phyloP scores from a whole-genome alignment of 1,140 invertebrate genomes.

The Drosophila repleta region DNA sequence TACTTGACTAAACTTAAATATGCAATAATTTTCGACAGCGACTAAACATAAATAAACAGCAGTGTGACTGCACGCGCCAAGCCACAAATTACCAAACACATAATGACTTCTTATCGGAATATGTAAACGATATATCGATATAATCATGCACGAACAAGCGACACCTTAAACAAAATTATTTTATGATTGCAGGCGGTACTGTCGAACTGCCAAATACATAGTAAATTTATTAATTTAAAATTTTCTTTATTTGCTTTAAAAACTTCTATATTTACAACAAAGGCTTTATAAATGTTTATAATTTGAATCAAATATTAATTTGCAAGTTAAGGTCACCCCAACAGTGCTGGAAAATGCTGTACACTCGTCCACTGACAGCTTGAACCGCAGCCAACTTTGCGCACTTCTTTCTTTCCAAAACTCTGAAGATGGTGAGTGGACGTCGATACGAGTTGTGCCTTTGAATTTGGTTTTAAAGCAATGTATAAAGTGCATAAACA shows the following conservation, averaged over 20 bases:
- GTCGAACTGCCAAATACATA: too few relatives aligned
- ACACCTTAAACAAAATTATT: too few relatives aligned
- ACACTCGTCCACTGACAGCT: conserved; percentile 14
- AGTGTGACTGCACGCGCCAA: conserved; percentile 25
- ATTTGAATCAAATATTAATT: neutral
- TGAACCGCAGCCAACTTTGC: conserved; percentile 75
- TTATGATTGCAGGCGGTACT: too few relatives aligned
- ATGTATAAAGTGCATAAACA: conserved; percentile 2
- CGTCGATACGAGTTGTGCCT: conserved; percentile 61
- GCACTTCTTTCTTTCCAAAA: conserved; percentile 80
- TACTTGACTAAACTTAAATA: conserved; percentile 28
- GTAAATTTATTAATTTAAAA: too few relatives aligned
- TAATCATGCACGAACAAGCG: neutral
- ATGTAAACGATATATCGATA: neutral
- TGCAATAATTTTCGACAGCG: conserved; percentile 41
- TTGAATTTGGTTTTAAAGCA: conserved; percentile 36
- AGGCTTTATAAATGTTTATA: too few relatives aligned
- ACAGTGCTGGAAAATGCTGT: conserved; percentile 23
- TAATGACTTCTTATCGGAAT: neutral
- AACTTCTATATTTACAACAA: too few relatives aligned
- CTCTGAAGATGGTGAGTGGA: conserved; percentile 83
- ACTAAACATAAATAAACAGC: conserved; percentile 52
- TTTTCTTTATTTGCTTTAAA: too few relatives aligned
- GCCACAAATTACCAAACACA: conserved; percentile 5
- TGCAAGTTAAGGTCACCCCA: conserved; percentile 21